Base-by-base conservation (phyloP, 2,888 invertebrate species). In the Epirrhoe alternata region DNA sequence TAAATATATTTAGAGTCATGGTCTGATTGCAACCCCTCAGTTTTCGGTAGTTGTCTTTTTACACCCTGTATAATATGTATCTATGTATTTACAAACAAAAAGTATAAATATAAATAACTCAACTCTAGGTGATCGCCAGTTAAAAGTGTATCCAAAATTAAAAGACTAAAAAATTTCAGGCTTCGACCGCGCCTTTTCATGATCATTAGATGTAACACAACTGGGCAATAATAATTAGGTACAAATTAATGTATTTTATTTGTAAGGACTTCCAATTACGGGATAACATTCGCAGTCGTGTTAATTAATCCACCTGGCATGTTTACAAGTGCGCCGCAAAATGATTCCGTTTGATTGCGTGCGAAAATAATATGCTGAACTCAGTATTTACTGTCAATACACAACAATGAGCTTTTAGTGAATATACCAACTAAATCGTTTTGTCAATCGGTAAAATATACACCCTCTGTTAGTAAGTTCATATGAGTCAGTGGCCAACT, bases 261-360 rank as follows among this genome's bases (percentile, higher is more conserved):
- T 30, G 24, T 24, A 51, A 5, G 1, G 12, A 30, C 24, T 51
- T 51, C 51, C 51, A 24, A 51, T 51, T 51, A 51, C 6, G 5
- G 5, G 12, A 51, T 51, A 51, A 51, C 51, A 51, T 30, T 30
- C 30, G 12, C 51, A 51, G 10, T 51, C 5, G n/a, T 51, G 24
- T 51, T 31, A 12, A 30, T 51, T 51, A 30, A 30, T 51, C 30
- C 12, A 30, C 51, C 51, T 51, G 51, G 12, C 30, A 30, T 51
- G 51, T 30, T 51, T 51, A 51, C 51, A 31, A 51, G 30, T 12
- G 16, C 30, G 5, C 51, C 30, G 30, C 51, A 30, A 30, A 51
- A 30, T 51, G 24, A 30, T 30, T 7, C n/a, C 24, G 12, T 51
- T 30, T 24, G 51, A 30, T 51, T 51, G 24, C 12, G 6, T 51